Base-by-base conservation (phyloP, 2,797 vertebrate species). In the Phylloscopus collybita region DNA sequence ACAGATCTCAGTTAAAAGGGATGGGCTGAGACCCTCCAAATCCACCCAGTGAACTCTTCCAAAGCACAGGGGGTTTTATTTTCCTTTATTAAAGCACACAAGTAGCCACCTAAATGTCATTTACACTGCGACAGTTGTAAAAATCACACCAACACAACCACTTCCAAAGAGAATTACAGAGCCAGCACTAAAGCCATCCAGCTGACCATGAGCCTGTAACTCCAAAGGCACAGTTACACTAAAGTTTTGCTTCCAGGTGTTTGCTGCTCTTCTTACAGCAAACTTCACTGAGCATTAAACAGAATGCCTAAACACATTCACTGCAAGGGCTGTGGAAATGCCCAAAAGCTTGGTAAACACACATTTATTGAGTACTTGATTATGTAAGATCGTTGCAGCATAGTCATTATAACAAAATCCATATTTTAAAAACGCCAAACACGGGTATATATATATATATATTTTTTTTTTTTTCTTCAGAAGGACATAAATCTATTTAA, bases 21-120 rank as follows among this genome's bases (percentile, higher is more conserved):
- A n/a, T 7, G 21, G 61, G 60, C 34, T 30, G 40, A 54, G 14
- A 30, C 26, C 36, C 16, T 36, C n/a, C 23, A 6, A 11, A 11
- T 25, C 40, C 66, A 14, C 4, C 0, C 45, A 29, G 36, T 13
- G 21, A 14, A 42, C 19, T 9, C 40, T 8, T 45, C 40, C 93
- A 12, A 66, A 89, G 66, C 16, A 45, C 27, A 56, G 19, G 16
- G 17, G 34, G 6, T 26, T 78, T 89, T 86, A 92, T 95, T 96
- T 64, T 80, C 95, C 86, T 96, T 95, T 96, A 97, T 96, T 95
- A 80, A 95, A 96, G 96, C 97, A 92, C 96, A 96, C 92, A 86
- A 88, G 42, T 69, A 96, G 91, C 92, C 96, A 95, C 86, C 86
- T 57, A 94, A 93, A 36, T 21, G 79, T 83, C 76, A 67, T 88